Percentiles rank a stretch among this genome's conserved stretches.
Evolutionary conservation across 1,140 invertebrate species (phyloP).

Genomic region (Calephelis nemesis): DNA sequence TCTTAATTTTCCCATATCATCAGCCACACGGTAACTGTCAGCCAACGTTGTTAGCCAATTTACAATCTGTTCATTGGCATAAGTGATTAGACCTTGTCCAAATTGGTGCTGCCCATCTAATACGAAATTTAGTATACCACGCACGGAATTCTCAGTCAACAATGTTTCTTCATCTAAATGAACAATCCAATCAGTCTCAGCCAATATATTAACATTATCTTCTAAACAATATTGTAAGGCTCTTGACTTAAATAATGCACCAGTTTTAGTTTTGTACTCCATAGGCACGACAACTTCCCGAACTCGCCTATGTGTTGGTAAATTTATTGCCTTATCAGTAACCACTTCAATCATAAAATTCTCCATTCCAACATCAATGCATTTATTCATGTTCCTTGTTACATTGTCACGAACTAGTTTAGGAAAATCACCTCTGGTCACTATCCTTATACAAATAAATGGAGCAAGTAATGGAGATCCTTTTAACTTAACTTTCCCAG

Average conservation of each 20-base stretch:
- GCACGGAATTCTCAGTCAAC: constrained; percentile 93
- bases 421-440: constrained; percentile 97
- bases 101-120: constrained; percentile 96
- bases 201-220: constrained; percentile 91
- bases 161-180: constrained; percentile 99
- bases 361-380: constrained; percentile 93
- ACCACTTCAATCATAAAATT: constrained; percentile 99
- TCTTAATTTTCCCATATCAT: constrained; percentile 97
- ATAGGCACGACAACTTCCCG: constrained; percentile 93
- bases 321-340: constrained; percentile 92
- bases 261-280: constrained; percentile 92
- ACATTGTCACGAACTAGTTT: constrained; percentile 95
- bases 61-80: constrained; percentile 97
- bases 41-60: constrained; percentile 98
- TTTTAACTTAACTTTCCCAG: constrained; percentile 94
- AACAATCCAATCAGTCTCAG: constrained; percentile 97
- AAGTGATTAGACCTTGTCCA: constrained; percentile 98
- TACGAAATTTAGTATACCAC: constrained; percentile 97
- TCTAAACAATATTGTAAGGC: constrained; percentile 98
- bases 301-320: constrained; percentile 86
- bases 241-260: constrained; percentile 96
- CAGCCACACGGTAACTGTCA: constrained; percentile 97
- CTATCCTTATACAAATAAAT: constrained; percentile 96
- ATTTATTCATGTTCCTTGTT: constrained; percentile 92
- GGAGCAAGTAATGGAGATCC: constrained; percentile 94